Conservation (phyloP, 2,797 vertebrate species). For the Falco berigora region DNA sequence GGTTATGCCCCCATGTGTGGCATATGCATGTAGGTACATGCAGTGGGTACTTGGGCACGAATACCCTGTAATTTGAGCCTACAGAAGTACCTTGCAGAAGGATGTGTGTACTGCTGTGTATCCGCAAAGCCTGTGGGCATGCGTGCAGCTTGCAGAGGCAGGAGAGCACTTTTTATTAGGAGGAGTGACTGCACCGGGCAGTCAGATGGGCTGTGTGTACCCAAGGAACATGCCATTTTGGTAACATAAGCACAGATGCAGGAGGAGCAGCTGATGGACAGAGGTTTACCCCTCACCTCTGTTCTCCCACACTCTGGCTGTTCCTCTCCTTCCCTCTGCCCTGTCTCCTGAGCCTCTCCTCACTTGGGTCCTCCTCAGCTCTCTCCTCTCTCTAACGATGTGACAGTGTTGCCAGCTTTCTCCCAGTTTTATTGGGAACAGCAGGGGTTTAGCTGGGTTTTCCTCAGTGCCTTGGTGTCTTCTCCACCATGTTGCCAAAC, state of each 20-base stretch:
- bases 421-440: not conserved
- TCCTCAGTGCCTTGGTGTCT: not conserved
- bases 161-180: not conserved
- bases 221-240: not conserved
- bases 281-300: not conserved
- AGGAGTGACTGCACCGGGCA: not conserved
- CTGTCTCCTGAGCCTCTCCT: not conserved
- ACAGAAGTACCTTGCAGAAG: not conserved
- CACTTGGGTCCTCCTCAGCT: not conserved
- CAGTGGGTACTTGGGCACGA: not conserved
- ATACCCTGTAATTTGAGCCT: not conserved
- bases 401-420: not conserved
- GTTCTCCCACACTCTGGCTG: not conserved
- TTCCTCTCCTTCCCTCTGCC: not conserved
- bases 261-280: not conserved
- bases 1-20: not conserved
- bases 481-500: not conserved
- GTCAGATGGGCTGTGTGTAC: not conserved
- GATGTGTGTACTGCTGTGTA: not conserved
- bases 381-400: not conserved
- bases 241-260: not conserved
- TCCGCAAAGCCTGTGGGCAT: not conserved
- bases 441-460: not conserved
- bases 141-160: not conserved
- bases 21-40: accelerated